Conservation (phyloP, 2,113 vertebrate genomes). For the Chaenogobius annularis region DNA sequence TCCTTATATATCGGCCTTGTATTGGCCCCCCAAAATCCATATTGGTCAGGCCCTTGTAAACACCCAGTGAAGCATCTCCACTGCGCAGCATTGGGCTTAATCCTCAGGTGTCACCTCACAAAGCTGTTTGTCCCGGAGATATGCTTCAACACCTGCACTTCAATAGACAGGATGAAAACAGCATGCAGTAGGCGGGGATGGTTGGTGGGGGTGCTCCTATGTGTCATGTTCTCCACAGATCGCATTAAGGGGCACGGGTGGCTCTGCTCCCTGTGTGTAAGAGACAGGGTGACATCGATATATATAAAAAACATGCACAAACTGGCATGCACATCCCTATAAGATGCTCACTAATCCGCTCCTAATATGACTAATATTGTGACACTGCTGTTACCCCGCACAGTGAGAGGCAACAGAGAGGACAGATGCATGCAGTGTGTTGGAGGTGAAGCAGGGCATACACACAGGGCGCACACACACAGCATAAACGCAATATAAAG, state of each 20-base stretch:
- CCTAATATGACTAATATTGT: constrained; percentile 72
- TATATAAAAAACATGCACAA: constrained; percentile 66
- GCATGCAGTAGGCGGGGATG: constrained; percentile 44
- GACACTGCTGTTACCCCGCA: constrained; percentile 61
- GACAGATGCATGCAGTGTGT: constrained; percentile 1
- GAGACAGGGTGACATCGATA: constrained; percentile 65
- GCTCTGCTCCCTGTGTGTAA: constrained; percentile 49
- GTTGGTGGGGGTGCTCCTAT: constrained; percentile 52
- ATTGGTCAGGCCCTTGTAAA: constrained; percentile 1
- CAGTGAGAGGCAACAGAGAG: constrained; percentile 27
- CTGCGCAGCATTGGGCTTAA: constrained; percentile 15
- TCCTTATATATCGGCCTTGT: too few relatives aligned
- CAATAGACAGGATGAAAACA: constrained; percentile 51
- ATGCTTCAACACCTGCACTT: constrained; percentile 47
- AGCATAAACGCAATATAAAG: neutral
- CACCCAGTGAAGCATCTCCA: constrained; percentile 31
- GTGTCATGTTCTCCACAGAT: constrained; percentile 64
- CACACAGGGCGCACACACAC: neutral
- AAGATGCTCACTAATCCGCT: constrained; percentile 69
- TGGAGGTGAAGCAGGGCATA: neutral
- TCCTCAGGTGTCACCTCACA: constrained; percentile 17
- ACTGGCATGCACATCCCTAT: constrained; percentile 59
- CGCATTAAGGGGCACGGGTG: constrained; percentile 58
- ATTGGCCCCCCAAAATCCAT: too few relatives aligned
- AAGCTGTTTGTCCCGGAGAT: constrained; percentile 37